A percentile compares a stretch with the other conserved stretches of the same genome.
Conservation (phyloP, 2,113 vertebrate species). For the Gnathonemus longibarbis region DNA sequence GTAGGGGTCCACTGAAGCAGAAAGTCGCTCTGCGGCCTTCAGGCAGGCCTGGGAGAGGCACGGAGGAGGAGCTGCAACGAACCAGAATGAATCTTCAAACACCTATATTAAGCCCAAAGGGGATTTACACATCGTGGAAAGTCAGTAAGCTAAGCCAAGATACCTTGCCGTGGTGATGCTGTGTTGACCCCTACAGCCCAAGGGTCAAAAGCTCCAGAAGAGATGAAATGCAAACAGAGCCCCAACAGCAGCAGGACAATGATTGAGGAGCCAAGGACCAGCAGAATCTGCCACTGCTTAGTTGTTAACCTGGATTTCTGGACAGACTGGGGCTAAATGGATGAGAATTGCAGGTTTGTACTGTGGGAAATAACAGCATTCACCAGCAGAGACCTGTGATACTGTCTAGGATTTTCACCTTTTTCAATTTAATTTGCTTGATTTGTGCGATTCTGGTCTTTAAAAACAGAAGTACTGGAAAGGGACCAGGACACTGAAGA, state of each 20-base stretch:
- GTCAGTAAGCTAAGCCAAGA: background rate
- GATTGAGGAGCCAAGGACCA: conserved; percentile 34
- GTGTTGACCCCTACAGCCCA: background rate
- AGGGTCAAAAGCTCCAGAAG: background rate
- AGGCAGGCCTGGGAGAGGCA: conserved; percentile 55
- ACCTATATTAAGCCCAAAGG: background rate
- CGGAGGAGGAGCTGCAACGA: conserved; percentile 36
- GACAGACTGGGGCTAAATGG: conserved; percentile 19
- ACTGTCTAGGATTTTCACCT: background rate
- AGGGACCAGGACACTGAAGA: background rate
- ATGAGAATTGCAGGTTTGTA: background rate
- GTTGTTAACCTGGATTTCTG: conserved; percentile 32
- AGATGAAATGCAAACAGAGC: conserved; percentile 25
- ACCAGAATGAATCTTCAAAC: conserved; percentile 14
- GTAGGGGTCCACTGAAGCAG: conserved; percentile 59
- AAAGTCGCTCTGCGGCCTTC: conserved; percentile 44
- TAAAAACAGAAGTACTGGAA: background rate
- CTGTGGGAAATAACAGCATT: background rate
- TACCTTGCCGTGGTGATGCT: background rate
- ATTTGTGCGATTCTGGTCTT: background rate
- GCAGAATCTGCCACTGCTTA: conserved; percentile 30
- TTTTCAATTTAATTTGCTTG: background rate
- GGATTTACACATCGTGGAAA: background rate
- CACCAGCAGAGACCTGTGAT: background rate
- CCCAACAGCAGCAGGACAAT: conserved; percentile 40